Base-by-base conservation (phyloP, 1,140 invertebrate genomes). In the Dinoponera quadriceps region DNA sequence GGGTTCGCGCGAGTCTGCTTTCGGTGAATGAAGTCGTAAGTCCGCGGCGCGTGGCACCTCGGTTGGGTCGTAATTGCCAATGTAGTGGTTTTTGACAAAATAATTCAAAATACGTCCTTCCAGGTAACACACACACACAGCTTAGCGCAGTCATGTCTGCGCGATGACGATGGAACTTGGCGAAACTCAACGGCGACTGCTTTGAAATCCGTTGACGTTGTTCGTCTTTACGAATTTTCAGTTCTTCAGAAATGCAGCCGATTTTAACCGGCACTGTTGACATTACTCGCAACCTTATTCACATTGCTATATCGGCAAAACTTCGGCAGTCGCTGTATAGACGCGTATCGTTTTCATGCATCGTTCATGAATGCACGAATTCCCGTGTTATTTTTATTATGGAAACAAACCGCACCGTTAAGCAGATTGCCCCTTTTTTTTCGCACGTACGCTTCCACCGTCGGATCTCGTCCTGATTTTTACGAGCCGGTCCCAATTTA, bases 401-500 rank as follows among this genome's bases (percentile, higher is more conserved):
- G 65, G 25, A 81, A 74, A 81, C 68, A 27, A n/a, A n/a, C n/a
- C 9, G 68, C 63, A 44, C 49, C 65, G 25, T 80, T 62, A 60
- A 55, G 29, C 51, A 22, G 44, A 54, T 68, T 51, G 48, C 25
- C 51, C 25, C 4, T 25, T 74, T 81, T 27, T 22, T 44, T 38
- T 20, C 3, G 20, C 20, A 33, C 44, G 74, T 9, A 11, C 38
- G 38, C 9, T 44, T 11, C 38, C 38, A 44, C 38, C 38, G 38
- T 44, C 38, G 38, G 38, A 1, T 44, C 83, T 68, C 49, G 71
- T 75, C 27, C 62, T 5, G 71, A 82, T 85, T 85, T n/a, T 86
- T 75, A 59, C 83, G 63, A 85, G 68, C 33, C 59, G n/a, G 33
- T 75, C 60, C 22, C 60, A n/a, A 63, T 57, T 49, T 63, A 44